Percentiles rank a stretch among this genome's conserved stretches.
These are phyloP conservation scores for Lacerta agilis DNA, from an alignment of 2,797 vertebrate species.

Conservation along the genomic window DNA sequence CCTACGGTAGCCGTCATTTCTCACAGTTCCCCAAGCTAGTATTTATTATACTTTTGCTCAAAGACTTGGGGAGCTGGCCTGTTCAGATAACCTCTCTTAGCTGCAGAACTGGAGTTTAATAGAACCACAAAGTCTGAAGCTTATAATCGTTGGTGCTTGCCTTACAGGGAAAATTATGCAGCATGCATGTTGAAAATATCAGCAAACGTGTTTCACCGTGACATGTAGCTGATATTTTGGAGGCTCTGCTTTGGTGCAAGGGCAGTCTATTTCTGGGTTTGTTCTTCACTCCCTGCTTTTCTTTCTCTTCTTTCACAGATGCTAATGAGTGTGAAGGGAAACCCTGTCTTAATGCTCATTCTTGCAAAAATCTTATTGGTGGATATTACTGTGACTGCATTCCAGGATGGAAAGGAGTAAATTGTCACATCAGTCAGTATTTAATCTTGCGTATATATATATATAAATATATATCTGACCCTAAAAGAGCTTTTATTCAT, in stretches of 20 bases:
- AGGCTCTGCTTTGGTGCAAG: slow-evolving; percentile 73
- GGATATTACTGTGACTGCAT: slow-evolving; percentile 98
- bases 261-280: slow-evolving; percentile 74
- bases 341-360: slow-evolving; percentile 94
- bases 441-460: slow-evolving; percentile 65
- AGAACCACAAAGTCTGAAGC: background rate
- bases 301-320: slow-evolving; percentile 88
- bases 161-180: background rate
- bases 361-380: slow-evolving; percentile 99
- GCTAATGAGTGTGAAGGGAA: slow-evolving; percentile 93
- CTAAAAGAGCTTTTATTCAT: slow-evolving; percentile 39
- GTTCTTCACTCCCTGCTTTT: slow-evolving; percentile 73
- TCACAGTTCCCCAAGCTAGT: background rate
- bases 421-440: slow-evolving; percentile 99
- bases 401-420: slow-evolving; percentile 93
- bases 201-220: background rate
- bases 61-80: background rate
- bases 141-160: background rate
- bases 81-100: background rate
- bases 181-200: slow-evolving; percentile 24
- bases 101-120: background rate
- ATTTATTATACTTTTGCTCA: background rate
- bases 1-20: background rate
- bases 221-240: slow-evolving; percentile 57
- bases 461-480: background rate